These are phyloP conservation scores for Drosophila merina DNA, from an alignment of 2,888 invertebrate genomes.

Conservation along the genomic window DNA sequence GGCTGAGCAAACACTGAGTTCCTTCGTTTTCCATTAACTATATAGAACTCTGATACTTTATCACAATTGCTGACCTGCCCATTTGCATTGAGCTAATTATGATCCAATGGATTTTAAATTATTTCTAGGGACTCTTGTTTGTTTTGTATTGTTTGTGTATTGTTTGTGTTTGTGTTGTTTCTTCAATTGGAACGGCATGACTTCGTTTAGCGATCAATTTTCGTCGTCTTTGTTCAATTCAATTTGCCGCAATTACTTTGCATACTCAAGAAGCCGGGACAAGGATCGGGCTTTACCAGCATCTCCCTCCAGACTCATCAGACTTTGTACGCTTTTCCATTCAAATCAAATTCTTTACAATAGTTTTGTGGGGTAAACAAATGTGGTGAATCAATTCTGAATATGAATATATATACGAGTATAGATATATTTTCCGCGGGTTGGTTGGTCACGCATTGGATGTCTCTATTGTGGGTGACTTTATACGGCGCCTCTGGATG, in stretches of 20 bases:
- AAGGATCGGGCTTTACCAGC: conserved; percentile 9
- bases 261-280: conserved; percentile 40
- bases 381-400: conserved; percentile 22
- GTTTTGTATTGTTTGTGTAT: conserved; percentile 9
- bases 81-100: conserved; percentile 39
- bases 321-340: conserved; percentile 46
- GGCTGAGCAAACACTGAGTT: conserved; percentile 20
- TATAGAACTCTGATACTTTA: neutral
- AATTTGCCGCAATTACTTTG: conserved; percentile 77
- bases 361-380: conserved; percentile 66
- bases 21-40: neutral
- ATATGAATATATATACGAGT: conserved; percentile 3
- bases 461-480: conserved; percentile 16
- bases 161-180: conserved; percentile 44
- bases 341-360: conserved; percentile 65
- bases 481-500: conserved; percentile 19
- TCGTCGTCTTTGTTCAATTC: conserved; percentile 65
- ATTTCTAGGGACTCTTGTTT: conserved; percentile 1
- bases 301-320: neutral
- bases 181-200: conserved; percentile 80
- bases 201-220: conserved; percentile 79
- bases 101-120: conserved; percentile 51
- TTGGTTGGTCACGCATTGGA: neutral
- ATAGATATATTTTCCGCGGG: neutral
- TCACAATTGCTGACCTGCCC: conserved; percentile 31